A percentile compares a stretch with the other conserved stretches of the same genome.
These are phyloP conservation scores for Eulacestoma nigropectus DNA, from an alignment of 2,113 vertebrate species.

Conservation along the genomic window DNA sequence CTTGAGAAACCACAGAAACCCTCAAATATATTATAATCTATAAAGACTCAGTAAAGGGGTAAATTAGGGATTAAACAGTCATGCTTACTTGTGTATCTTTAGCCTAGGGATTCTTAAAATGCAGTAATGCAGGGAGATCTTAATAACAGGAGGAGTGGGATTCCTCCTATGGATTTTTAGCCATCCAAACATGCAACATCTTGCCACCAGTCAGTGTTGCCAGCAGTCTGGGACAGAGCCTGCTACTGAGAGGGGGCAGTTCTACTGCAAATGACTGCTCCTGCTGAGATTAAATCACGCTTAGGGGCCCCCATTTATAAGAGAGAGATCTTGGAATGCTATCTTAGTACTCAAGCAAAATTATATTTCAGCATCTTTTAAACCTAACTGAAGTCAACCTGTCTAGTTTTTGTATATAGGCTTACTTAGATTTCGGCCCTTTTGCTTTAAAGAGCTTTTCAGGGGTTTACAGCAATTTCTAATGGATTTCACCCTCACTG, in stretches of 20 bases:
- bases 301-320: background rate
- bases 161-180: background rate
- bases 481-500: background rate
- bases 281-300: background rate
- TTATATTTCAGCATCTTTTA: background rate
- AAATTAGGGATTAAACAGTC: background rate
- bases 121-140: background rate
- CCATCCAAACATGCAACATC: background rate
- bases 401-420: background rate
- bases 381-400: background rate
- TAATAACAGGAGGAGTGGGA: background rate
- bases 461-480: background rate
- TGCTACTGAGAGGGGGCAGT: background rate
- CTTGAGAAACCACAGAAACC: background rate
- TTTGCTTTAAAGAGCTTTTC: background rate
- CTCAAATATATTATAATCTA: background rate
- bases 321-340: background rate
- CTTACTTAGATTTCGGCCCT: background rate
- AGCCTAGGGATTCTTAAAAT: background rate
- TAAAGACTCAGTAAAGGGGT: background rate
- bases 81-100: background rate
- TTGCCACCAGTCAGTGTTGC: background rate
- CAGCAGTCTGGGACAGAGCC: background rate
- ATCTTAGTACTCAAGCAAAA: background rate
- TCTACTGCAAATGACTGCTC: background rate